Base-by-base conservation (phyloP, 2,113 vertebrate species). In the Dascyllus trimaculatus region DNA sequence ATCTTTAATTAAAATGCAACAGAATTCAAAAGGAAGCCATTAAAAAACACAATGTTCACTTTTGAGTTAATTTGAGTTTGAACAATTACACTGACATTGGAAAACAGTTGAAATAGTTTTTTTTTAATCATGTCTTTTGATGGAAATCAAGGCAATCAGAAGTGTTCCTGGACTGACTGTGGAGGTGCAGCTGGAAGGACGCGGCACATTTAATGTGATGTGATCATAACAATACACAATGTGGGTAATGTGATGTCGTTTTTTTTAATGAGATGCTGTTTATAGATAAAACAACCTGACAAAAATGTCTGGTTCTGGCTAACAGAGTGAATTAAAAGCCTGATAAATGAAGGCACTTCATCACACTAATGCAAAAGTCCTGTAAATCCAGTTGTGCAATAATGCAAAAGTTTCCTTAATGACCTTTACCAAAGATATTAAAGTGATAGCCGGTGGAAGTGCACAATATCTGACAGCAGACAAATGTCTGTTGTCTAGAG, bases 301-400 rank as follows among this genome's bases (percentile, higher is more conserved):
- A 0, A n/a, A 19, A 57, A 57, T 51, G 53, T 40, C 4, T 49
- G 0, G 17, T 21, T 68, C 61, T 32, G 46, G 60, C 52, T 18
- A 40, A 51, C 15, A 4, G 11, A 58, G n/a, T 49, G 10, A 11
- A 71, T 71, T 32, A 49, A 74, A 32, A 51, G 29, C 5, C 57
- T 52, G 35, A 26, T 26, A 61, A 63, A 57, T 61, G 22, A 63
- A 58, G 29, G 11, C 11, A 17, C 26, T 61, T 56, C 49, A 69
- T 68, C 59, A 40, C 11, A 4, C 24, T 73, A 72, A 78, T 71
- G 68, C 45, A 52, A 65, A 79, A 71, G 14, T 51, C 24, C 61
- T 32, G 51, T 79, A 58, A 80, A 61, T 61, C 35, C 10, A 14
- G n/a, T 32, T 17, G 25, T 18, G 15, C 32, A 52, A 25, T 60